A percentile compares a stretch with the other conserved stretches of the same genome.
phyloP scores from a whole-genome alignment of 2,888 invertebrate genomes.

The Drosophila ezoana region DNA sequence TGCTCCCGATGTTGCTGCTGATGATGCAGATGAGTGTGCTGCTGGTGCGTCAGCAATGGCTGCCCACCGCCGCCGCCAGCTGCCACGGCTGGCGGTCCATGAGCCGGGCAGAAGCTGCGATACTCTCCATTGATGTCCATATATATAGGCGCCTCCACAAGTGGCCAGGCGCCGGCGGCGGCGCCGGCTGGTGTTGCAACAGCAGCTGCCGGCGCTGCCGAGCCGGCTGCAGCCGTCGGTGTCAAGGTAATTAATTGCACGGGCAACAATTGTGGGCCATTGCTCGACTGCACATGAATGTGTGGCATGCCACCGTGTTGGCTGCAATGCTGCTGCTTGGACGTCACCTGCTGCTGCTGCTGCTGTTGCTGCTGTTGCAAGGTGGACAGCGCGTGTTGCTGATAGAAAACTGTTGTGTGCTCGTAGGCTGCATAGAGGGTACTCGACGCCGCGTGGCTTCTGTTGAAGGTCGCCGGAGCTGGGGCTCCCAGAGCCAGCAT shows the following conservation, averaged over 20 bases:
- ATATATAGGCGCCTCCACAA: conserved; percentile 87
- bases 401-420: conserved; percentile 78
- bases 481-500: conserved; percentile 18
- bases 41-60: conserved; percentile 45
- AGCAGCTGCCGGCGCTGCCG: conserved; percentile 66
- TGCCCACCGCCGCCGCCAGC: conserved; percentile 56
- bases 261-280: conserved; percentile 86
- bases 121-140: conserved; percentile 87
- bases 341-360: conserved; percentile 45
- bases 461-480: conserved; percentile 25
- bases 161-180: conserved; percentile 82
- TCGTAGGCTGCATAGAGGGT: conserved; percentile 72
- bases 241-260: conserved; percentile 85
- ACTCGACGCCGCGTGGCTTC: conserved; percentile 31
- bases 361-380: conserved; percentile 50
- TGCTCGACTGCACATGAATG: conserved; percentile 65
- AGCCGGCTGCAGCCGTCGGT: conserved; percentile 72
- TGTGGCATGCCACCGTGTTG: conserved; percentile 76
- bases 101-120: conserved; percentile 85
- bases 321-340: conserved; percentile 65
- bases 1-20: conserved; percentile 47
- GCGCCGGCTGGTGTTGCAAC: conserved; percentile 43
- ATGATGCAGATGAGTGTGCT: conserved; percentile 32
- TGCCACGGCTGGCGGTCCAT: conserved; percentile 79
- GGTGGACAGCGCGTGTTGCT: conserved; percentile 41